Conservation (phyloP, 1,140 invertebrate species). For the Trichonephila inaurata region DNA sequence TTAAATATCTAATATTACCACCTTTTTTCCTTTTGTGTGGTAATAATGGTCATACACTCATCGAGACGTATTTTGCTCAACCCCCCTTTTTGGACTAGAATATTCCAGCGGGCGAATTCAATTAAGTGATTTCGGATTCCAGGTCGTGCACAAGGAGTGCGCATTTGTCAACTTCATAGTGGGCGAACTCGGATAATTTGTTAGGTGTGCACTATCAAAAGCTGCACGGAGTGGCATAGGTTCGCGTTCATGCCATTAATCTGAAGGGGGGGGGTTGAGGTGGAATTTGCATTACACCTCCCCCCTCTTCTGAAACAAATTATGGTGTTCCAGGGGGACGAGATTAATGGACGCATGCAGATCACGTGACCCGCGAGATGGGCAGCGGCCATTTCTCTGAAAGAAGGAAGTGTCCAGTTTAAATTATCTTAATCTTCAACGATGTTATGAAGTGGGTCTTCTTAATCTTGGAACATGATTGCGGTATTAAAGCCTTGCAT, state of each 20-base stretch:
- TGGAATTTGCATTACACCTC: slow-evolving; percentile 17
- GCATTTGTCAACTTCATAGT: not conserved
- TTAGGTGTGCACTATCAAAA: slow-evolving; percentile 15
- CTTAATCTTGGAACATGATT: not conserved
- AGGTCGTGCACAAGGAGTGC: not conserved
- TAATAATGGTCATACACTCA: too few relatives aligned
- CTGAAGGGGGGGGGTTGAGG: not conserved
- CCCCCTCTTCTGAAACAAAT: slow-evolving; percentile 51
- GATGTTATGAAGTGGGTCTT: not conserved
- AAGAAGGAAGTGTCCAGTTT: not conserved
- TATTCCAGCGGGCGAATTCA: not conserved
- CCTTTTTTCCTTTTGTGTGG: too few relatives aligned
- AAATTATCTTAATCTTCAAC: not conserved
- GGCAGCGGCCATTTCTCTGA: not conserved
- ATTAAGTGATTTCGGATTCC: not conserved
- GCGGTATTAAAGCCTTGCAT: too few relatives aligned
- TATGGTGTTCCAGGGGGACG: slow-evolving; percentile 29
- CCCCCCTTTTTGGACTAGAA: not conserved
- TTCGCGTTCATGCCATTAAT: slow-evolving; percentile 33
- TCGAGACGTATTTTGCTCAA: too few relatives aligned
- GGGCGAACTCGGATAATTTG: not conserved
- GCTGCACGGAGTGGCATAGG: not conserved
- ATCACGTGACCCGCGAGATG: slow-evolving; percentile 58
- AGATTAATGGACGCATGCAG: slow-evolving; percentile 48
- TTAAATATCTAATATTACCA: too few relatives aligned